These are phyloP conservation scores for Meghimatium bilineatum DNA, from an alignment of 2,888 invertebrate species.

Conservation along the genomic window DNA sequence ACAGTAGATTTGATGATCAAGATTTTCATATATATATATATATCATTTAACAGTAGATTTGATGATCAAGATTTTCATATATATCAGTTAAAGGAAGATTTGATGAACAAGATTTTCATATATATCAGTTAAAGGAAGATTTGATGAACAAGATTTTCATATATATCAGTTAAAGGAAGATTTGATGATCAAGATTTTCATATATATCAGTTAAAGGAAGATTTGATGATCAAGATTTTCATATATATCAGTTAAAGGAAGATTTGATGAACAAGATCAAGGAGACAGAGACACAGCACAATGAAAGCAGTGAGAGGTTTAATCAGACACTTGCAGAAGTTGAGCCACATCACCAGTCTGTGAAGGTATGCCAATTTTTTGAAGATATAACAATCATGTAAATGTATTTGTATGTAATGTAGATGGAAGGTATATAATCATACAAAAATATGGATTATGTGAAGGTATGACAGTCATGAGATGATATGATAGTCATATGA, in stretches of 20 bases:
- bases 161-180: background rate
- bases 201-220: background rate
- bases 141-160: conserved; percentile 52
- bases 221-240: background rate
- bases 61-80: background rate
- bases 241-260: conserved; percentile 57
- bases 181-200: background rate
- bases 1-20: background rate
- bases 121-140: conserved; percentile 58
- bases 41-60: background rate
- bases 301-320: conserved; percentile 61
- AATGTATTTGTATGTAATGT: no score
- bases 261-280: conserved; percentile 58
- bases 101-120: background rate
- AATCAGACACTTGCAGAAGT: conserved; percentile 56
- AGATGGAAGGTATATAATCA: no score
- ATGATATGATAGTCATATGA: no score
- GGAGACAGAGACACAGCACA: conserved; percentile 61
- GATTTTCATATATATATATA: background rate
- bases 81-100: background rate
- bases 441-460: no score
- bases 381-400: no score
- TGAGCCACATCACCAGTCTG: conserved; percentile 61
- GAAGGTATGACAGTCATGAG: no score
- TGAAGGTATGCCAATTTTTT: conserved; percentile 55